phyloP scores from a whole-genome alignment of 1,140 invertebrate genomes.

The Dendroctonus ponderosae region DNA sequence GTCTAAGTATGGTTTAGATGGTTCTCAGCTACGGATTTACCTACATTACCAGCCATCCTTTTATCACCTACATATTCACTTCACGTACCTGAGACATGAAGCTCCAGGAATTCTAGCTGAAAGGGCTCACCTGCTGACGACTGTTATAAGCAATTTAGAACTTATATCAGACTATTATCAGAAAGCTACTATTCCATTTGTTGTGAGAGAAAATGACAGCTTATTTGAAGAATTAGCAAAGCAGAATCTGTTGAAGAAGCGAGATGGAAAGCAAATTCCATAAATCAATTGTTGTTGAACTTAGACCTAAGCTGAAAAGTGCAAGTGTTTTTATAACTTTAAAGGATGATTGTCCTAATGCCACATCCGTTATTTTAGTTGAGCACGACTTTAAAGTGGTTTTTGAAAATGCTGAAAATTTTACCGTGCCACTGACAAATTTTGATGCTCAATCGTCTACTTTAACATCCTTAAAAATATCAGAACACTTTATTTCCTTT shows the following conservation, averaged over 20 bases:
- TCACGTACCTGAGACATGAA: conserved; percentile 80
- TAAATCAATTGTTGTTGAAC: conserved; percentile 56
- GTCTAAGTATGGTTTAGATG: conserved; percentile 74
- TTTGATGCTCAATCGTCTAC: conserved; percentile 48
- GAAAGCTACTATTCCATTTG: conserved; percentile 72
- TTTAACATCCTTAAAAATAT: conserved; percentile 39
- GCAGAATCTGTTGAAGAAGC: conserved; percentile 46
- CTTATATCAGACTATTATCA: conserved; percentile 80
- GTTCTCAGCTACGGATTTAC: conserved; percentile 77
- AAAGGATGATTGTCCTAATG: conserved; percentile 48
- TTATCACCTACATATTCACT: conserved; percentile 95
- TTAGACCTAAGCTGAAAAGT: conserved; percentile 55
- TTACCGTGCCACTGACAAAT: conserved; percentile 51
- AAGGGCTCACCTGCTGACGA: conserved; percentile 80
- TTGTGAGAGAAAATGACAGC: conserved; percentile 63
- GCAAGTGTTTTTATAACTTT: conserved; percentile 59
- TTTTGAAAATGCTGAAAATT: conserved; percentile 19
- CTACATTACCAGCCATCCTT: conserved; percentile 97
- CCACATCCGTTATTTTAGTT: conserved; percentile 39
- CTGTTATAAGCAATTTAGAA: conserved; percentile 91
- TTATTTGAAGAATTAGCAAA: conserved; percentile 56
- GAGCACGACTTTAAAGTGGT: conserved; percentile 50
- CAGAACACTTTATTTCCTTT: conserved; percentile 43
- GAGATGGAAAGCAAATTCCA: conserved; percentile 32
- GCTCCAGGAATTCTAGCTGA: conserved; percentile 75